phyloP scores from a whole-genome alignment of 2,888 invertebrate genomes.

The Urechis unicinctus region DNA sequence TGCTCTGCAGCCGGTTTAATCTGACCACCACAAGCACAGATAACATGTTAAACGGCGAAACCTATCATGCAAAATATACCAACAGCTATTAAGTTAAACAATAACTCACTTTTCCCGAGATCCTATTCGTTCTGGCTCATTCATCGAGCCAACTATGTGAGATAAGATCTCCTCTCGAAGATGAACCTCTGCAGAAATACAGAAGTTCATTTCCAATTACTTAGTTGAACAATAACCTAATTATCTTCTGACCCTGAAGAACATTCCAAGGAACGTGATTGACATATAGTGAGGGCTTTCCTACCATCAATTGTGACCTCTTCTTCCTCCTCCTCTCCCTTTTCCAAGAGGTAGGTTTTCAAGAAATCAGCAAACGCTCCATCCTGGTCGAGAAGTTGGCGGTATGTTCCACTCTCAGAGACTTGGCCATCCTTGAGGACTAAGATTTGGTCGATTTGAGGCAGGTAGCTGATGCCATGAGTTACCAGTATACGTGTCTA shows the following conservation, averaged over 20 bases:
- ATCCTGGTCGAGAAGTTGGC: conserved; percentile 36
- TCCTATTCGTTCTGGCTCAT: background rate
- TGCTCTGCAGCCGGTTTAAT: too few relatives aligned
- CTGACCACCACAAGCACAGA: too few relatives aligned
- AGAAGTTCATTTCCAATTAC: too few relatives aligned
- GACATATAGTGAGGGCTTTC: too few relatives aligned
- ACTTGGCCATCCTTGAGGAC: conserved; percentile 41
- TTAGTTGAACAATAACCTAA: too few relatives aligned
- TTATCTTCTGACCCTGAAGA: background rate
- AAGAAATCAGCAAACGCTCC: conserved; percentile 48
- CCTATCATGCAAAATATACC: too few relatives aligned
- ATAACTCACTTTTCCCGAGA: background rate
- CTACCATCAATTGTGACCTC: conserved; percentile 4
- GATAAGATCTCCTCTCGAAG: conserved; percentile 33
- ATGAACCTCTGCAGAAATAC: conserved; percentile 12
- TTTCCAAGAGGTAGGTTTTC: conserved; percentile 28
- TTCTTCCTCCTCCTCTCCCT: conserved; percentile 12
- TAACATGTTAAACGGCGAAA: too few relatives aligned
- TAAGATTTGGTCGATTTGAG: conserved; percentile 43
- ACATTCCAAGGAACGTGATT: background rate
- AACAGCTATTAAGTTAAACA: background rate
- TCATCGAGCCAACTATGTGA: conserved; percentile 20
- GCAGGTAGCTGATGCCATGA: conserved; percentile 46
- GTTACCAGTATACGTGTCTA: conserved; percentile 48
- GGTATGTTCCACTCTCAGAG: conserved; percentile 30